Conservation (phyloP, 1,140 invertebrate species). For the Oncopodura yosiiana region DNA sequence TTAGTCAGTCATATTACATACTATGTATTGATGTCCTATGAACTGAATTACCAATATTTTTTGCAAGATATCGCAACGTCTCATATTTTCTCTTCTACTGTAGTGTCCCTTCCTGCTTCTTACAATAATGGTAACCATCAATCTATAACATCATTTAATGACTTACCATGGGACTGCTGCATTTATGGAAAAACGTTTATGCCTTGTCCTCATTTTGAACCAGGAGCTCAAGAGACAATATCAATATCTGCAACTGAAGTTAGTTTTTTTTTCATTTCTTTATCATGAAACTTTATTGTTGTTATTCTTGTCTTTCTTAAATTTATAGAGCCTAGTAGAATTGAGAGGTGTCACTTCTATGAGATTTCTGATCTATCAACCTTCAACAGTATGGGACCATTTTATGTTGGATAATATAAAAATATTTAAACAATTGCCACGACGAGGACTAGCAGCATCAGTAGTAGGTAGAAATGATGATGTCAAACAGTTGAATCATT, state of each 20-base stretch:
- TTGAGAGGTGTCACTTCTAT: constrained; percentile 39
- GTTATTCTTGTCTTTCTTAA: background rate
- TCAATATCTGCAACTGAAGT: constrained; percentile 44
- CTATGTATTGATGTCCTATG: too few relatives aligned
- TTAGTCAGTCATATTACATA: too few relatives aligned
- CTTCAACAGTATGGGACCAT: constrained; percentile 47
- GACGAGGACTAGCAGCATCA: constrained; percentile 24
- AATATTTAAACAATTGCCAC: constrained; percentile 37
- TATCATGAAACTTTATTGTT: background rate
- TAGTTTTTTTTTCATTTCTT: background rate
- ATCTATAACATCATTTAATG: constrained; percentile 4
- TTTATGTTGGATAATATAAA: constrained; percentile 46
- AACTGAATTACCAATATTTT: too few relatives aligned
- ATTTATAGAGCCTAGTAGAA: constrained; percentile 37
- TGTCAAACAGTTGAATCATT: background rate
- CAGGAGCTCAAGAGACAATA: constrained; percentile 43
- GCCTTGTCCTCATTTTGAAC: constrained; percentile 44
- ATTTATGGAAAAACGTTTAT: constrained; percentile 42
- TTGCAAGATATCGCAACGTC: too few relatives aligned
- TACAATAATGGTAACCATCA: too few relatives aligned
- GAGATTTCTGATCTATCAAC: constrained; percentile 45
- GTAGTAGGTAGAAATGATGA: background rate
- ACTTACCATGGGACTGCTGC: constrained; percentile 42
- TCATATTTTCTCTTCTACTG: too few relatives aligned
- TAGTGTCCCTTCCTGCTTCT: too few relatives aligned